Evolutionary conservation across 2,113 vertebrate species (phyloP).

Genomic region (Turdus rufiventris): DNA sequence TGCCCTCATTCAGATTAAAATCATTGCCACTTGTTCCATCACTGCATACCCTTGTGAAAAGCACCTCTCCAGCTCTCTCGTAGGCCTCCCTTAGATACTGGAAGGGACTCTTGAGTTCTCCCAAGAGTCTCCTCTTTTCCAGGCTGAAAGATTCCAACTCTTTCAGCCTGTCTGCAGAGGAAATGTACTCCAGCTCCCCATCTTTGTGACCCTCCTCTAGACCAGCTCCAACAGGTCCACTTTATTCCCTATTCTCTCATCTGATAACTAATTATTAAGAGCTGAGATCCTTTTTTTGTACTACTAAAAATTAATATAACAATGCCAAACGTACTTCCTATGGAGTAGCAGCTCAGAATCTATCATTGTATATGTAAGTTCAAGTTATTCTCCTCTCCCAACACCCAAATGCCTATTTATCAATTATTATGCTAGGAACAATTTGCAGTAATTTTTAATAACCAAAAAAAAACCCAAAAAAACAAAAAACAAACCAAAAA

Average conservation of each 20-base stretch:
- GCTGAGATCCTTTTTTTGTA: background rate
- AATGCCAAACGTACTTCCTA: background rate
- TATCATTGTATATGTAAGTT: background rate
- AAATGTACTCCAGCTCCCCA: no score
- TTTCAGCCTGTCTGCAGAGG: background rate
- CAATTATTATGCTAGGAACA: background rate
- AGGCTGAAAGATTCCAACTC: background rate
- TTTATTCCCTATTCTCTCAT: background rate
- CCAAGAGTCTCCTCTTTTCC: background rate
- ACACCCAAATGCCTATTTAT: background rate
- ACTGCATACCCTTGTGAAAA: background rate
- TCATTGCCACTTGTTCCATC: background rate
- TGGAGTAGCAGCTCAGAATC: background rate
- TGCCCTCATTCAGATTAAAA: background rate
- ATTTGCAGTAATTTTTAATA: background rate
- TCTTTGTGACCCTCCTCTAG: background rate
- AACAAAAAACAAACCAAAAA: no score
- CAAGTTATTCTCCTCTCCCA: background rate
- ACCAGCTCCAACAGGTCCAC: background rate
- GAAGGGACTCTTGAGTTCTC: background rate
- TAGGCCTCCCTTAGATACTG: background rate
- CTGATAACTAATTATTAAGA: background rate
- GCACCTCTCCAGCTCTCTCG: background rate
- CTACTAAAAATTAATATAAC: background rate
- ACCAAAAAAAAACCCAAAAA: no score